phyloP scores from a whole-genome alignment of 2,888 invertebrate species.

The Coecobrya sp. region DNA sequence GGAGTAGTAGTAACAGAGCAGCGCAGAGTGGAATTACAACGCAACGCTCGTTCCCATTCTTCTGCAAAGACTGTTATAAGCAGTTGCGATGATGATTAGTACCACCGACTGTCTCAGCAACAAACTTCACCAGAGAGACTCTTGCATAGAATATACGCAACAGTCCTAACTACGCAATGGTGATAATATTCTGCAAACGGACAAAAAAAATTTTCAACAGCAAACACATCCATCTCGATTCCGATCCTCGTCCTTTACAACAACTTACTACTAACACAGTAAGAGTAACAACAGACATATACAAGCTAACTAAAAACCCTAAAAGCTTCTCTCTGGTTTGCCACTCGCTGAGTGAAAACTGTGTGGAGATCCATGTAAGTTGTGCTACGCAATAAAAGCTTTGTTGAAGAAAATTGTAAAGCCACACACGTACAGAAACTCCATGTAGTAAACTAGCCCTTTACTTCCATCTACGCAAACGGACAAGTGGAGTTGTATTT shows the following conservation, averaged over 20 bases:
- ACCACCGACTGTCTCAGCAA: slow-evolving; percentile 37
- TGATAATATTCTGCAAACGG: slow-evolving; percentile 54
- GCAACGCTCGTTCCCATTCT: neutral
- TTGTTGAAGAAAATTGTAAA: too few species aligned
- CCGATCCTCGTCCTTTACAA: neutral
- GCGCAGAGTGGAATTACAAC: neutral
- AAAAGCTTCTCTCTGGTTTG: neutral
- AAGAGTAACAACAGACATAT: neutral
- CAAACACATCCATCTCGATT: neutral
- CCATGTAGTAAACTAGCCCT: too few species aligned
- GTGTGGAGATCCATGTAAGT: too few species aligned
- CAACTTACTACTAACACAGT: neutral
- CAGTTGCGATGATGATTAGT: neutral
- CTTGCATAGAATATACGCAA: neutral
- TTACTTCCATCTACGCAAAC: neutral
- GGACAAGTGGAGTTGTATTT: neutral
- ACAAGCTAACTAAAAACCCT: neutral
- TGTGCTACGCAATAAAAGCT: too few species aligned
- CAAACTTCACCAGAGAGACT: neutral
- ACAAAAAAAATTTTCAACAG: slow-evolving; percentile 21
- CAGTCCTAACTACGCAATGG: neutral
- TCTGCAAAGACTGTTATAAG: neutral
- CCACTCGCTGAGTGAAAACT: too few species aligned
- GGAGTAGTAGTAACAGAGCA: neutral
- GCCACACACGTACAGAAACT: too few species aligned